Conservation (phyloP, 2,888 invertebrate genomes). For the Machimus rusticus region DNA sequence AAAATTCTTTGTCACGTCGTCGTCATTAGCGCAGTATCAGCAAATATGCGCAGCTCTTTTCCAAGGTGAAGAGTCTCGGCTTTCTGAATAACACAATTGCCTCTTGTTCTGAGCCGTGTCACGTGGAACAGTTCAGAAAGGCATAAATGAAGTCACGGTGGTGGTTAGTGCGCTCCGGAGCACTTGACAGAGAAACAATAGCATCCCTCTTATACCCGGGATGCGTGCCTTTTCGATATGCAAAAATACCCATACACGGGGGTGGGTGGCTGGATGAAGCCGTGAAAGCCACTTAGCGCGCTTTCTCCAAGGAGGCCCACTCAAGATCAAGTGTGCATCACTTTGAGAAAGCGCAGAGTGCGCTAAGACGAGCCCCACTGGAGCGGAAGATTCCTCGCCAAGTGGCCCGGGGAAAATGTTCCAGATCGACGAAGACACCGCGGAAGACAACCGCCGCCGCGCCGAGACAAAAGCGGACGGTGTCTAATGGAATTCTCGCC, state of each 20-base stretch:
- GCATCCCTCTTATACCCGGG: background rate
- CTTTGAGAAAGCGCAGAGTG: background rate
- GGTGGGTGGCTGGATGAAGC: background rate
- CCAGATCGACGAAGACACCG: background rate
- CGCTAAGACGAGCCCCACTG: background rate
- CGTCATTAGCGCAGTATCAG: background rate
- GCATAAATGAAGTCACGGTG: background rate
- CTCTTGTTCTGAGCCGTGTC: background rate
- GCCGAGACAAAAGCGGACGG: background rate
- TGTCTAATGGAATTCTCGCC: background rate
- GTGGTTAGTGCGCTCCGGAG: background rate
- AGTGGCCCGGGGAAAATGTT: background rate
- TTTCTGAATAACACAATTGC: background rate
- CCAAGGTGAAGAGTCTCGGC: background rate
- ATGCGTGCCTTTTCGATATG: background rate
- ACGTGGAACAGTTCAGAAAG: background rate
- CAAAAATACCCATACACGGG: background rate
- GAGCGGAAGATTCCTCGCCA: background rate
- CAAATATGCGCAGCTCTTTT: background rate
- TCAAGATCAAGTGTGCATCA: background rate
- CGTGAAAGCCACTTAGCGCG: background rate
- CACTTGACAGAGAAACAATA: background rate
- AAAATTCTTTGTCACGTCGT: background rate
- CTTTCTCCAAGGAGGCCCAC: background rate
- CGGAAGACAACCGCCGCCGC: background rate